phyloP scores from a whole-genome alignment of 1,140 invertebrate species.

The Hypsibius dujardini region DNA sequence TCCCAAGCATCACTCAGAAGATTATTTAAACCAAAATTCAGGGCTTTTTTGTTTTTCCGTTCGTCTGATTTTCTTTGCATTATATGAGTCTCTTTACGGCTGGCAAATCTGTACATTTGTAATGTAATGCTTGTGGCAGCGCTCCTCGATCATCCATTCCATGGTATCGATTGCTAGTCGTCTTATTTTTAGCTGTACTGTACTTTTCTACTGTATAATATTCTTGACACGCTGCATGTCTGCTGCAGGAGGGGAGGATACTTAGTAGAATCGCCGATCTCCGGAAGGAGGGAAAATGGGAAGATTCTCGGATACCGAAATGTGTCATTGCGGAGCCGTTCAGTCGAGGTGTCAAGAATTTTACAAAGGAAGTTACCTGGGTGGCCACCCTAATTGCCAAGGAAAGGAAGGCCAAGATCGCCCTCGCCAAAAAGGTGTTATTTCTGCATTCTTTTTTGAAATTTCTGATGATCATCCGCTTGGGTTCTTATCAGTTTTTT shows the following conservation, averaged over 20 bases:
- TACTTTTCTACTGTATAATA: no score
- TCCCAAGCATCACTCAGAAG: no score
- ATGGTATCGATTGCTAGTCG: no score
- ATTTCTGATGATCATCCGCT: background rate
- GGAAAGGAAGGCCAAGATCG: conserved; percentile 2
- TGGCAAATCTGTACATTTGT: no score
- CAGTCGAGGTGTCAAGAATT: background rate
- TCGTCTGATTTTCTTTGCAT: no score
- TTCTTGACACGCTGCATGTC: no score
- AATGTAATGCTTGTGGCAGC: no score
- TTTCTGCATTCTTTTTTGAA: background rate
- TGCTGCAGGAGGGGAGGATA: background rate
- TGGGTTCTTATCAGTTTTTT: background rate
- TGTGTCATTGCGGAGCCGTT: conserved; percentile 7
- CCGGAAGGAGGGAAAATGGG: conserved; percentile 9
- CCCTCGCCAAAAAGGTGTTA: conserved; percentile 9
- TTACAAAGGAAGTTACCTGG: conserved; percentile 14
- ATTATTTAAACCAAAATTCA: no score
- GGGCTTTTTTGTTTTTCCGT: no score
- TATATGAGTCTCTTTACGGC: no score
- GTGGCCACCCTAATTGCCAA: conserved; percentile 8
- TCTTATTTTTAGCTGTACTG: no score
- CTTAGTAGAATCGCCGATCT: background rate
- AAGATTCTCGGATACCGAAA: background rate
- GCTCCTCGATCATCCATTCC: no score